These are phyloP conservation scores for Corvus cornix DNA, from an alignment of 2,113 vertebrate genomes.

Conservation along the genomic window DNA sequence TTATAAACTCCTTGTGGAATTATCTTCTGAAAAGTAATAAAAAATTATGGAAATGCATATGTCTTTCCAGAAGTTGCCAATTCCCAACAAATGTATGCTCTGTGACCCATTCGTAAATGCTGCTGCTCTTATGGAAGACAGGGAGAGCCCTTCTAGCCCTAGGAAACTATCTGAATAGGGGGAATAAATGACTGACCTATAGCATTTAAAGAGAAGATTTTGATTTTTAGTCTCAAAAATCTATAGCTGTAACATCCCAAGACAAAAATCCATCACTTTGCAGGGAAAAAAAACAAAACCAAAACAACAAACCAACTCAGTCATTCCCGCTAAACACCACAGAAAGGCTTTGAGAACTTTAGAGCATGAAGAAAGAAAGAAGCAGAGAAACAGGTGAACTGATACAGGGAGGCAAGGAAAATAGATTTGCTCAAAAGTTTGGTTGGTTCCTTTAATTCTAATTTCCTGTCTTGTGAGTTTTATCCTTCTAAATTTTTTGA, in stretches of 20 bases:
- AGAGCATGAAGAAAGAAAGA: not conserved
- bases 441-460: not conserved
- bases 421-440: not conserved
- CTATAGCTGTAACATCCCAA: constrained; percentile 29
- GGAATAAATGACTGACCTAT: not conserved
- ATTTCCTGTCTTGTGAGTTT: not conserved
- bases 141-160: not conserved
- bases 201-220: constrained; percentile 31
- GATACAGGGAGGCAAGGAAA: not conserved
- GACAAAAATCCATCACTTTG: constrained; percentile 1
- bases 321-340: not conserved
- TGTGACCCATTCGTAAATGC: not conserved
- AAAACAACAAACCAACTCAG: not conserved
- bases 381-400: not conserved
- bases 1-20: not conserved
- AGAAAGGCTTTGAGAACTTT: not conserved
- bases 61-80: not conserved
- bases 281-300: not conserved
- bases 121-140: not conserved
- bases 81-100: not conserved
- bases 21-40: not conserved
- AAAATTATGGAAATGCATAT: not conserved
- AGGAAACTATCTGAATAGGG: not conserved
- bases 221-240: constrained; percentile 27
- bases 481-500: not conserved